Conservation (phyloP, 2,113 vertebrate species). For the Vulpes lagopus region DNA sequence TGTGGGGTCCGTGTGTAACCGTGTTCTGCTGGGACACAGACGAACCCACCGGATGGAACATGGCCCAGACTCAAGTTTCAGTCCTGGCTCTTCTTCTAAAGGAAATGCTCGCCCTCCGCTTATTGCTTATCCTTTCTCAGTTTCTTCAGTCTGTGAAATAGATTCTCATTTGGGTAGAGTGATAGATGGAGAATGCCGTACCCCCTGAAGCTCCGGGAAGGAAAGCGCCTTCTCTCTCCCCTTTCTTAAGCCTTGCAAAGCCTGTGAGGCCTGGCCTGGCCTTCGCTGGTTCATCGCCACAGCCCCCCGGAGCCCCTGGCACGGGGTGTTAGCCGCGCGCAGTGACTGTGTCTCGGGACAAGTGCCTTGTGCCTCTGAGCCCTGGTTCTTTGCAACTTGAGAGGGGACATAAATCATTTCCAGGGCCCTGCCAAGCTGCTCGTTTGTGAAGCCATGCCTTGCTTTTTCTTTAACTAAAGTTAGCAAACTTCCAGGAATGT, state of each 20-base stretch:
- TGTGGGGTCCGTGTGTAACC: no score
- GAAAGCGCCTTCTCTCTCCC: not conserved
- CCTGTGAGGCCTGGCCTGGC: not conserved
- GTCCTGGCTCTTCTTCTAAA: not conserved
- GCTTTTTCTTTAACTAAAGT: conserved; percentile 8
- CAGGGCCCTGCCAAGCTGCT: not conserved
- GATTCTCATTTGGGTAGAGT: not conserved
- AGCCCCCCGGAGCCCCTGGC: no score
- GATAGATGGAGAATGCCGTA: not conserved
- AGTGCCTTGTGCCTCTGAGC: not conserved
- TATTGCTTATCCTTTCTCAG: not conserved
- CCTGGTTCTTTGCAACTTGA: not conserved
- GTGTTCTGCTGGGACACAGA: rapidly evolving
- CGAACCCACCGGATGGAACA: not conserved
- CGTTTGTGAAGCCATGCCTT: not conserved
- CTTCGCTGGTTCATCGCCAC: not conserved
- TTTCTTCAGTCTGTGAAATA: not conserved
- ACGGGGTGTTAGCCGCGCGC: rapidly evolving
- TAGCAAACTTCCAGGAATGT: not conserved
- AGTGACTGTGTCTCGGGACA: not conserved
- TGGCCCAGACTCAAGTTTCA: not conserved
- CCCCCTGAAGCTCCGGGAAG: not conserved
- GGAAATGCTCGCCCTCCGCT: not conserved
- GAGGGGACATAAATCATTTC: not conserved
- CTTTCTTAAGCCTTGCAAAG: not conserved